Percentiles rank a stretch among this genome's conserved stretches.
Evolutionary conservation across 2,797 vertebrate genomes (phyloP).

Genomic region (Notolepis coatsorum): DNA sequence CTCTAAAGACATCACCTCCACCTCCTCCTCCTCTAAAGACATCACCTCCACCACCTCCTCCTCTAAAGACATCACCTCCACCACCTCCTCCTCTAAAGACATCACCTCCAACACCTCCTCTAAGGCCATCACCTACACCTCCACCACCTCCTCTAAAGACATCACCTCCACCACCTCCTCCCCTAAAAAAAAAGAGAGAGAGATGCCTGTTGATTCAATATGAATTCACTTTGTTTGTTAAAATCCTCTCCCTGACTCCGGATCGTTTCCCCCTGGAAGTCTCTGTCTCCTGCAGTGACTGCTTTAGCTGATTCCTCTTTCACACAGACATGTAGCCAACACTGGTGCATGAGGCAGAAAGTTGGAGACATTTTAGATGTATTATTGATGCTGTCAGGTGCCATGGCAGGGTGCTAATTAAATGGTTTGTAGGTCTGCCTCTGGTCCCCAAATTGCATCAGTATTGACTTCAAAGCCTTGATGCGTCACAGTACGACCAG

Average conservation of each 20-base stretch:
- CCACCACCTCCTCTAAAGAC: too few relatives aligned
- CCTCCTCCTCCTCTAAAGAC: too few relatives aligned
- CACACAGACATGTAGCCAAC: conserved; percentile 14
- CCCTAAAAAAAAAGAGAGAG: conserved; percentile 1
- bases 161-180: too few relatives aligned
- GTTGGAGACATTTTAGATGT: conserved; percentile 30
- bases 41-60: too few relatives aligned
- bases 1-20: too few relatives aligned
- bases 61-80: too few relatives aligned
- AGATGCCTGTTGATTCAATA: not conserved
- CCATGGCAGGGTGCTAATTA: conserved; percentile 60
- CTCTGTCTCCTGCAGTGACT: conserved; percentile 3
- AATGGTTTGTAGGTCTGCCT: conserved; percentile 57
- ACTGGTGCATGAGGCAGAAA: conserved; percentile 22
- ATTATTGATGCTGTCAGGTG: conserved; percentile 42
- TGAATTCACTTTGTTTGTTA: conserved; percentile 4
- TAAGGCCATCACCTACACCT: too few relatives aligned
- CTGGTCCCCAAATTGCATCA: conserved; percentile 60
- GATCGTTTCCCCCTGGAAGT: not conserved
- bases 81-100: too few relatives aligned
- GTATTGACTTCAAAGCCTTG: conserved; percentile 70
- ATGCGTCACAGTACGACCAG: conserved; percentile 57
- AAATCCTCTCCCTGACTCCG: conserved; percentile 2
- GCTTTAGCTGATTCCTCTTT: conserved; percentile 5
- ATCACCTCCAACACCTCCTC: too few relatives aligned